A percentile compares a stretch with the other conserved stretches of the same genome.
phyloP scores from a whole-genome alignment of 1,140 invertebrate genomes.

The Proales similis region DNA sequence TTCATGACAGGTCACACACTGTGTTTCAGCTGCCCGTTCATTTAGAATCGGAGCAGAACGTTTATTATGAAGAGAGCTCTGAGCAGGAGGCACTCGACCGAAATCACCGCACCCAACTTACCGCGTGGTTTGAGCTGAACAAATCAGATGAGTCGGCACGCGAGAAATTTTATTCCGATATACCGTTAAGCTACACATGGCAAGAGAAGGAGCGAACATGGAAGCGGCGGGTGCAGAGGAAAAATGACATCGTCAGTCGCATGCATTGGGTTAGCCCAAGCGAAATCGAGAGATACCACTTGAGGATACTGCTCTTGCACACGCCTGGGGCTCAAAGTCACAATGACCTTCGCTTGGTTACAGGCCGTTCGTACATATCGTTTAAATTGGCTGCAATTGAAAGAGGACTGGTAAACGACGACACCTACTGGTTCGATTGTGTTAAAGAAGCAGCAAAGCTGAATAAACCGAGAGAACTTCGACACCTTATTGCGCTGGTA shows the following conservation, averaged over 20 bases:
- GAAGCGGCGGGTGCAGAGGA: conserved; percentile 1
- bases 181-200: neutral
- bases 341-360: neutral
- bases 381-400: neutral
- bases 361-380: neutral
- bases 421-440: conserved; percentile 1
- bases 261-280: conserved; percentile 5
- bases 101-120: neutral
- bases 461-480: too few species aligned
- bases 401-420: neutral
- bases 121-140: conserved; percentile 21
- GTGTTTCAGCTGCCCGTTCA: conserved; percentile 33
- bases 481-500: too few species aligned
- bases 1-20: conserved; percentile 36
- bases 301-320: neutral
- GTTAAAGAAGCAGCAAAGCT: conserved; percentile 7
- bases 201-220: neutral
- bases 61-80: conserved; percentile 6
- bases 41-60: conserved; percentile 38
- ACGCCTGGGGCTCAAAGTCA: neutral
- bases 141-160: neutral
- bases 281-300: neutral
- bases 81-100: neutral
- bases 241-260: neutral
- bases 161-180: neutral